Percentiles rank a stretch among this genome's conserved stretches.
These are phyloP conservation scores for Lipotes vexillifer DNA, from an alignment of 2,113 vertebrate species.

Conservation along the genomic window DNA sequence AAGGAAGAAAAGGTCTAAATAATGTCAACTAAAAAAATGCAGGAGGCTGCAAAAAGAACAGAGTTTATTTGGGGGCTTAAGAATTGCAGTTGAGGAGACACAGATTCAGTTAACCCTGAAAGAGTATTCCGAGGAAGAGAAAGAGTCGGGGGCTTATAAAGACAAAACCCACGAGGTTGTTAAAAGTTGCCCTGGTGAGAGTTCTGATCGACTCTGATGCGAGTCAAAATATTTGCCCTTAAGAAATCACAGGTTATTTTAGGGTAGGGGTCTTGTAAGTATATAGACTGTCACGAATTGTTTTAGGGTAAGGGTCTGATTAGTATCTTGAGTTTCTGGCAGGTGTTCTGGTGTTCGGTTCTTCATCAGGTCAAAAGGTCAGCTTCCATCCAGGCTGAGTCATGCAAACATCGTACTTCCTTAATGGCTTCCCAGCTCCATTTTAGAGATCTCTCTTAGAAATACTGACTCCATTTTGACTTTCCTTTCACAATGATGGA, in stretches of 20 bases:
- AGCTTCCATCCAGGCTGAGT: background rate
- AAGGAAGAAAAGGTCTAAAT: background rate
- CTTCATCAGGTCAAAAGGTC: background rate
- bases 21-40: background rate
- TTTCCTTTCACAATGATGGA: background rate
- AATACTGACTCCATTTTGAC: background rate
- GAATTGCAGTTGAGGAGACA: background rate
- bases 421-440: background rate
- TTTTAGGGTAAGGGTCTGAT: background rate
- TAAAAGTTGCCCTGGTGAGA: background rate
- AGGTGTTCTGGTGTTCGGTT: background rate
- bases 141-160: background rate
- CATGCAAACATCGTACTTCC: background rate
- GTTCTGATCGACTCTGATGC: background rate
- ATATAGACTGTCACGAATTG: background rate
- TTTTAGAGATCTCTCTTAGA: background rate
- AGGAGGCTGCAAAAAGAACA: background rate
- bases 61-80: background rate
- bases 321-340: background rate
- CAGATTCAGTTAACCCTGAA: background rate
- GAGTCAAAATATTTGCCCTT: background rate
- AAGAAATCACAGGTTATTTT: background rate
- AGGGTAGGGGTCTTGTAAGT: background rate
- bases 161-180: background rate
- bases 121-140: background rate